Base-by-base conservation (phyloP, 2,797 vertebrate genomes). In the Danio choprae region DNA sequence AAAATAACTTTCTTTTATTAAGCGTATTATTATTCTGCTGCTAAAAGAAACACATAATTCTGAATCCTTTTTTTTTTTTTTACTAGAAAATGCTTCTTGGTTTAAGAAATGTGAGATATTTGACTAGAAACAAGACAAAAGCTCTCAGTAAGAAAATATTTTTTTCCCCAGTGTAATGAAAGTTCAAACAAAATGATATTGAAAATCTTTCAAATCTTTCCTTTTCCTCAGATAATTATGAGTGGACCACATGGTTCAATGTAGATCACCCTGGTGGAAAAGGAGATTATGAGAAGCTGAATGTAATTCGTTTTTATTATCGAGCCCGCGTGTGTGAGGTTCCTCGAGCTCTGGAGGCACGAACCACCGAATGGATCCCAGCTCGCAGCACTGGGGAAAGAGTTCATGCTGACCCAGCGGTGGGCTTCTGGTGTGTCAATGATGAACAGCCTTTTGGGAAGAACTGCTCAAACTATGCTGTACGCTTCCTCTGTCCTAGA, bases 241-340 rank as follows among this genome's bases (percentile, higher is more conserved):
- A 95, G 67, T 97, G 96, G 96, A 96, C 95, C 6, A 92, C 94
- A 0, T 98, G 97, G 97, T 97, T 98, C 86, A 97, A 97, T 72
- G 92, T 96, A 2, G 96, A 97, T 84, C 96, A 97, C 82, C 96
- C 97, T 0, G 96, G 95, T 4, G 96, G 96, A 10, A 92, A 89
- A 16, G 96, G 96, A 5, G 97, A 98, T 90, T 95, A 95, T 0
- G 96, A 97, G 82, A 93, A 95, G 78, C 90, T 97, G 84, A 95
- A 96, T 0, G 95, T 95, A 60, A 97, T 97, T 85, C 95, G 92
- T 18, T 96, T 95, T 88, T 97, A 97, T 87, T 97, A 97, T 79
- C 92, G 91, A 20, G 83, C 93, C 5, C 90, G 93, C 16, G 94
- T 97, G 50, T 97, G 96, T 29, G 86, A 89, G 12, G 89, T 38